Base-by-base conservation (phyloP, 2,888 invertebrate genomes). In the Bellardia pandia region DNA sequence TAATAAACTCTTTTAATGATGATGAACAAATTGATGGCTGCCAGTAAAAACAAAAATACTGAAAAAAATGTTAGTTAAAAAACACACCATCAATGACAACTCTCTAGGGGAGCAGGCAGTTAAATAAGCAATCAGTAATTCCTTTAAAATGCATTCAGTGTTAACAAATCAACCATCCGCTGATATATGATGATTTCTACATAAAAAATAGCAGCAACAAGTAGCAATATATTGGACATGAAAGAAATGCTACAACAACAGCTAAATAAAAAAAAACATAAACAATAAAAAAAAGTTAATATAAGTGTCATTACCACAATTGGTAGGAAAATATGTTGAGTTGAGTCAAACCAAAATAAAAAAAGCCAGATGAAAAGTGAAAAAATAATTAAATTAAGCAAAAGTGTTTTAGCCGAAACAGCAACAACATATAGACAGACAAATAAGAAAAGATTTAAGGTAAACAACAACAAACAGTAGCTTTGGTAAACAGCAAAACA, bases 401-500 rank as follows among this genome's bases (percentile, higher is more conserved):
- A 85, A 83, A 83, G 83, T 86, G 83, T 74, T 85, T 81, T 81
- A n/a, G 72, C 53, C 56, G 48, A 68, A 78, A 60, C 33, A 83
- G 66, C 68, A 79, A 79, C 71, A 71, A 16, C 45, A 72, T 37
- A 66, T 7, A 53, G 23, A 48, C 42, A 68, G 16, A 74, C 51
- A 60, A 11, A 40, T 13, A 64, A 33, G n/a, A 3, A 51, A 69
- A n/a, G 62, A 81, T 42, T 56, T 64, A 69, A 81, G 42, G 72
- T 76, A 74, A 85, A 85, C 75, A 82, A 64, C 56, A 81, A 81
- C 86, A 84, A 81, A 81, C 86, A 84, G 86, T 80, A 80, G 83
- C 86, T 79, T 83, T 14, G 16, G 37, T 30, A 69, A 69, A 69
- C 69, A 79, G 45, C 40, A 76, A 71, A 56, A 33, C 48, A 45